These are phyloP conservation scores for Cyrtonyx montezumae DNA, from an alignment of 2,113 vertebrate species.

Conservation along the genomic window DNA sequence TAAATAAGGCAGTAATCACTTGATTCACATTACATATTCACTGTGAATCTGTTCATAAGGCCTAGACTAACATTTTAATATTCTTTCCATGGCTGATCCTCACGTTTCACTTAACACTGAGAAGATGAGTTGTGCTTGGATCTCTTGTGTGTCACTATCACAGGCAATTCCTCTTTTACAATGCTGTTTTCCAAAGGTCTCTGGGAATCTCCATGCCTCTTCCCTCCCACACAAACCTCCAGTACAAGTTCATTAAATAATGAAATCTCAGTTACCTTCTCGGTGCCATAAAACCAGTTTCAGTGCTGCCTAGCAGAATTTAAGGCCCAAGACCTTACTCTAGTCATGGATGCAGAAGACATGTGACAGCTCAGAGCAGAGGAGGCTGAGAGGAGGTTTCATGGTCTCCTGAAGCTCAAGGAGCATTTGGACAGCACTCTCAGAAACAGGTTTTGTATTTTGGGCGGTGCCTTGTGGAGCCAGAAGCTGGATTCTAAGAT, in stretches of 20 bases:
- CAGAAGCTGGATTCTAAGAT: no score
- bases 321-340: neutral
- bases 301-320: neutral
- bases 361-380: no score
- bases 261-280: neutral
- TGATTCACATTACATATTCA: rapidly evolving
- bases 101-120: neutral
- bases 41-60: neutral
- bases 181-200: rapidly evolving
- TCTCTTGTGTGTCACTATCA: no score
- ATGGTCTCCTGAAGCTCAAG: no score
- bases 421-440: no score
- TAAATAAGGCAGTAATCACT: neutral
- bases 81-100: neutral
- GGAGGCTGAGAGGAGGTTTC: no score
- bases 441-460: no score
- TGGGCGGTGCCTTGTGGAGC: no score
- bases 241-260: neutral
- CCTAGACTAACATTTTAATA: neutral
- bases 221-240: neutral
- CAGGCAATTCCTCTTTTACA: neutral
- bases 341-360: no score
- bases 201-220: neutral
- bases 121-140: neutral
- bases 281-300: neutral